Conservation (phyloP, 2,797 vertebrate genomes). For the Phoebastria nigripes region DNA sequence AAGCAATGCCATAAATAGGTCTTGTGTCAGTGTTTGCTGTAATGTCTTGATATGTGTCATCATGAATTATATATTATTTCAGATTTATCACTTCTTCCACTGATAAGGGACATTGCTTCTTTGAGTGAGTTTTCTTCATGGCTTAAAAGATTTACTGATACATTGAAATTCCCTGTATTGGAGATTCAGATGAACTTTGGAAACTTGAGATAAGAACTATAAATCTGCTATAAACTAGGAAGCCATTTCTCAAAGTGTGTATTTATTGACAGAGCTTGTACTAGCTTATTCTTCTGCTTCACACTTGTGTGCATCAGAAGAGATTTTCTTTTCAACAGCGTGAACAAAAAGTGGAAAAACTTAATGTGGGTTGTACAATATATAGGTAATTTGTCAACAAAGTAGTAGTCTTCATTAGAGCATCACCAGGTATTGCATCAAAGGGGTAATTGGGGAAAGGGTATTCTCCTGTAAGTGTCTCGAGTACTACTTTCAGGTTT, state of each 20-base stretch:
- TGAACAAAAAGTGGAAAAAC: neutral
- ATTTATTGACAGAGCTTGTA: conserved; percentile 28
- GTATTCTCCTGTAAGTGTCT: neutral
- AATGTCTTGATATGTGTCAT: conserved; percentile 73
- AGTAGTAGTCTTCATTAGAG: neutral
- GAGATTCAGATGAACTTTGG: conserved; percentile 71
- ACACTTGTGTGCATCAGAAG: neutral
- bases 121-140: conserved; percentile 68
- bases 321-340: neutral
- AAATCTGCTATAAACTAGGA: conserved; percentile 67
- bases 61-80: conserved; percentile 79
- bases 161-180: conserved; percentile 70
- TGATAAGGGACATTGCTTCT: conserved; percentile 67
- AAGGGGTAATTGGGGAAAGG: neutral
- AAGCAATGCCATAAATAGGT: conserved; percentile 69
- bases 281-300: conserved; percentile 24
- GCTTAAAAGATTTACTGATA: conserved; percentile 74
- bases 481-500: neutral
- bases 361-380: neutral
- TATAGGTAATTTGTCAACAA: neutral
- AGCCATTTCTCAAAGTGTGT: conserved; percentile 10
- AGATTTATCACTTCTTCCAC: conserved; percentile 73
- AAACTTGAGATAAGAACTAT: conserved; percentile 70
- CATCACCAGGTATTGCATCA: neutral
- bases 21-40: conserved; percentile 68